phyloP scores from a whole-genome alignment of 2,113 vertebrate genomes.

The Tonatia bakeri region DNA sequence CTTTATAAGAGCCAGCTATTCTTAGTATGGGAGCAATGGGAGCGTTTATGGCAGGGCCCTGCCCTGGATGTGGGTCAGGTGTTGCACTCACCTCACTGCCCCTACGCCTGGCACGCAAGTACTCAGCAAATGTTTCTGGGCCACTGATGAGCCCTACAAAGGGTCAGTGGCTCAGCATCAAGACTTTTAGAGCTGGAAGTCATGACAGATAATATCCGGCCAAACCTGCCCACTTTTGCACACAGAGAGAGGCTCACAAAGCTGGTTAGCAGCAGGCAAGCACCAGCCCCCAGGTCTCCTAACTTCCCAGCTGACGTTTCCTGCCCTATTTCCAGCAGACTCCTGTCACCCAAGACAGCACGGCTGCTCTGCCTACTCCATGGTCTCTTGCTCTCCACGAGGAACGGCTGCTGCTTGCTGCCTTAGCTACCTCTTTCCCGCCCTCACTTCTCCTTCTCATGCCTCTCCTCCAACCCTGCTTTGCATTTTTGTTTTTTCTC shows the following conservation, averaged over 20 bases:
- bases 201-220: neutral
- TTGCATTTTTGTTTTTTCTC: neutral
- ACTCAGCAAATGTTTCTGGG: neutral
- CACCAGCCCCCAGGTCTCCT: neutral
- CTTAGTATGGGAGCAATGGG: neutral
- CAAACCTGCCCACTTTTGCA: neutral
- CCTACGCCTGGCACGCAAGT: neutral
- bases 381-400: neutral
- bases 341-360: neutral
- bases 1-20: neutral
- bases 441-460: neutral
- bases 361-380: neutral
- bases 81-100: neutral
- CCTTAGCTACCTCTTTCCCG: neutral
- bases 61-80: neutral
- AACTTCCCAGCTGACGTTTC: neutral
- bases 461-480: neutral
- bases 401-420: neutral
- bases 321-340: neutral
- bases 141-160: neutral
- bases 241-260: neutral
- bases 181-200: neutral
- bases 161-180: neutral
- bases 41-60: neutral
- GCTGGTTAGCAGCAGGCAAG: neutral